phyloP scores from a whole-genome alignment of 2,888 invertebrate species.

The Drosophila hamatofila region DNA sequence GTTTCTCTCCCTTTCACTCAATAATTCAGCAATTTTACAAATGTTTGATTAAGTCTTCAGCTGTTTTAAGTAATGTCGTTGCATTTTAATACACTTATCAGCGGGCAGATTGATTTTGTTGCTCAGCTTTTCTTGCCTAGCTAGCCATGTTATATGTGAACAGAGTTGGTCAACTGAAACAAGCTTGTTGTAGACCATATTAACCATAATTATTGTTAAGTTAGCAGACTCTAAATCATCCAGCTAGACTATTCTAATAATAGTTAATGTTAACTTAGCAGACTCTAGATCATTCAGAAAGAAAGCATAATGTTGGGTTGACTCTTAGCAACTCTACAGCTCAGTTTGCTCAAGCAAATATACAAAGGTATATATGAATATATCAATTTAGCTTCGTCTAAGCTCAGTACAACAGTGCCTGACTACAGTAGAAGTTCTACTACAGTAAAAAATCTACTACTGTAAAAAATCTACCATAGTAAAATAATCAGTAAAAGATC shows the following conservation, averaged over 20 bases:
- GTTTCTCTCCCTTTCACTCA: slow-evolving; percentile 20
- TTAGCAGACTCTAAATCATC: too few relatives aligned
- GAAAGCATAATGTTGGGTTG: too few relatives aligned
- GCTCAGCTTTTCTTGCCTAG: not conserved
- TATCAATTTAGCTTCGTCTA: not conserved
- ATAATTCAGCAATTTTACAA: slow-evolving; percentile 75
- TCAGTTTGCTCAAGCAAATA: too few relatives aligned
- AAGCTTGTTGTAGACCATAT: not conserved
- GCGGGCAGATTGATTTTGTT: not conserved
- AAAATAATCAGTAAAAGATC: too few relatives aligned
- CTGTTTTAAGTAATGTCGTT: slow-evolving; percentile 43
- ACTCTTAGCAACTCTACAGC: too few relatives aligned
- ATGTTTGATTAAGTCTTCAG: slow-evolving; percentile 66
- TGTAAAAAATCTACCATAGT: too few relatives aligned
- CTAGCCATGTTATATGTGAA: not conserved
- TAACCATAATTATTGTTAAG: not conserved
- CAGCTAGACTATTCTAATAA: too few relatives aligned
- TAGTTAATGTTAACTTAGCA: not conserved
- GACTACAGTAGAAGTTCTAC: too few relatives aligned
- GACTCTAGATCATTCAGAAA: not conserved
- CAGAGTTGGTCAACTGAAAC: not conserved
- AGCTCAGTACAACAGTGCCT: not conserved
- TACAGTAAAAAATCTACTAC: not conserved
- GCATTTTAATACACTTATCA: not conserved
- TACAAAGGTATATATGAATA: too few relatives aligned